Evolutionary conservation across 1,140 invertebrate species (phyloP).

Genomic region (Forficula auricularia): DNA sequence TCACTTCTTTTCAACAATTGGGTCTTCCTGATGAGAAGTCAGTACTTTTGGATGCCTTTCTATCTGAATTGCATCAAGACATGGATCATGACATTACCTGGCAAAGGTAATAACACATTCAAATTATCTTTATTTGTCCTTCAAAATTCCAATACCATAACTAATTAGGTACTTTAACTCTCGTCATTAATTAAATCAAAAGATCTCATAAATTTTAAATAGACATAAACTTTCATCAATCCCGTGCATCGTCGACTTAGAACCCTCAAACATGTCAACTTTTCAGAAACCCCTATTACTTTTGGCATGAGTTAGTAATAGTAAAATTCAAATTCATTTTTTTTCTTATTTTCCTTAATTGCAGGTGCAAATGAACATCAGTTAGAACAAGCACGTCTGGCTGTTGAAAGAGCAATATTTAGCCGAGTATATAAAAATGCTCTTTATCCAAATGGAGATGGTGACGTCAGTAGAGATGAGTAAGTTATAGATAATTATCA

Average conservation of each 20-base stretch:
- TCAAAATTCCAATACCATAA: too few species aligned
- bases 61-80: conserved; percentile 34
- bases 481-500: conserved; percentile 32
- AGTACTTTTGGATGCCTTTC: conserved; percentile 48
- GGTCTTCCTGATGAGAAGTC: conserved; percentile 68
- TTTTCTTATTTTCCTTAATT: too few species aligned
- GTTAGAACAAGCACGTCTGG: conserved; percentile 45
- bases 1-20: conserved; percentile 53
- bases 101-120: conserved; percentile 35
- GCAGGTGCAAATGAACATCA: conserved; percentile 45
- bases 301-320: too few species aligned
- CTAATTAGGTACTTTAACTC: too few species aligned
- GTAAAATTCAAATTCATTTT: too few species aligned
- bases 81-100: conserved; percentile 52
- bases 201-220: too few species aligned
- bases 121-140: background rate
- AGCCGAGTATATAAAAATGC: conserved; percentile 80
- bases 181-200: too few species aligned
- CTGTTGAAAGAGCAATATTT: conserved; percentile 68
- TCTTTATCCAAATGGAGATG: conserved; percentile 92
- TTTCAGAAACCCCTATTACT: too few species aligned
- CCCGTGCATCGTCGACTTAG: too few species aligned
- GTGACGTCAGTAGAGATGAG: conserved; percentile 80
- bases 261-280: too few species aligned
- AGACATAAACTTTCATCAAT: too few species aligned